Percentiles rank a stretch among this genome's conserved stretches.
phyloP scores from a whole-genome alignment of 2,113 vertebrate species.

The Orientallactaga bullata region DNA sequence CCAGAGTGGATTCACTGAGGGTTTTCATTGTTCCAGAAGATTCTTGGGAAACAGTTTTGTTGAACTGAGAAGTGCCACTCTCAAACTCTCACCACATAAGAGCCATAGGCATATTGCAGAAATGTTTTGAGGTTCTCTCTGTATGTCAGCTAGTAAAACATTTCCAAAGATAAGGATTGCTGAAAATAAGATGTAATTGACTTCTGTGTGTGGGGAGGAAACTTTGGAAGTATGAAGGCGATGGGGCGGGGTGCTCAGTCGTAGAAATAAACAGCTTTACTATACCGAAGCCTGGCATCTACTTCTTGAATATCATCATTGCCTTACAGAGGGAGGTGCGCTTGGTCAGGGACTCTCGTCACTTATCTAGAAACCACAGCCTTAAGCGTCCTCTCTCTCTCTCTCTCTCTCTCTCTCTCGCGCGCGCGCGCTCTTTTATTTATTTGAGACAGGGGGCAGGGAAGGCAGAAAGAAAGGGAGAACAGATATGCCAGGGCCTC shows the following conservation, averaged over 20 bases:
- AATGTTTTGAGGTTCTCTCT: neutral
- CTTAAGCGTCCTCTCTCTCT: neutral
- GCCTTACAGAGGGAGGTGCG: neutral
- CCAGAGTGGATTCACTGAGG: neutral
- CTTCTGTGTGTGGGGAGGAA: neutral
- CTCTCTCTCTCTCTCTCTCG: no score
- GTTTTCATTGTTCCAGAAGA: conserved; percentile 8
- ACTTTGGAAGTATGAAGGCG: neutral
- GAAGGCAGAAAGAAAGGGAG: no score
- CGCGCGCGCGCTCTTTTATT: no score
- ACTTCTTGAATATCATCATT: neutral
- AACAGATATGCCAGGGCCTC: no score
- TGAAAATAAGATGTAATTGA: neutral
- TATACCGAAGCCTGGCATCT: neutral
- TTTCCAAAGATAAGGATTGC: conserved; percentile 34
- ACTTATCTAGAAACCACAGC: neutral
- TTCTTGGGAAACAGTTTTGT: conserved; percentile 38
- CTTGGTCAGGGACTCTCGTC: neutral
- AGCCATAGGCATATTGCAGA: neutral
- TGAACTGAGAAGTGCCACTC: neutral
- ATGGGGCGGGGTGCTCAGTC: neutral
- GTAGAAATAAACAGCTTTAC: neutral
- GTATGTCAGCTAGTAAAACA: neutral
- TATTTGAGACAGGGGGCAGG: no score
- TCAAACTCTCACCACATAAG: neutral